phyloP scores from a whole-genome alignment of 2,113 vertebrate species.

The Hyperopisus bebe region DNA sequence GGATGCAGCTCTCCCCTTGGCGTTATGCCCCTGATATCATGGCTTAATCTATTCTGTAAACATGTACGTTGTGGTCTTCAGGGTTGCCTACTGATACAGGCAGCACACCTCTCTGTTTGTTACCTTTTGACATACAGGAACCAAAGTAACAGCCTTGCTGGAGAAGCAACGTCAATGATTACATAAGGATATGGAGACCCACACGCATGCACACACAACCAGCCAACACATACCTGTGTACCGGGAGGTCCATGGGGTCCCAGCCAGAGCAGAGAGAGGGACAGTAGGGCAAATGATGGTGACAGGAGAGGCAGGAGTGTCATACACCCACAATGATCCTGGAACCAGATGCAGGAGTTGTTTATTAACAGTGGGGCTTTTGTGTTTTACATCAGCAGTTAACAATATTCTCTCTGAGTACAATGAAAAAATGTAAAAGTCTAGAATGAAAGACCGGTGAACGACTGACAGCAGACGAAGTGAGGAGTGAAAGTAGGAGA shows the following conservation, averaged over 20 bases:
- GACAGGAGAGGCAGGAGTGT: background rate
- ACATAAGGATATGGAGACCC: background rate
- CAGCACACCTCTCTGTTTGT: background rate
- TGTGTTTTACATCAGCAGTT: background rate
- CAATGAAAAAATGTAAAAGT: constrained; percentile 38
- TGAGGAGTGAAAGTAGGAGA: constrained; percentile 23
- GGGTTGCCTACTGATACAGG: background rate
- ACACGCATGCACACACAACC: background rate
- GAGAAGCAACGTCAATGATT: background rate
- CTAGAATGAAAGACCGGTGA: constrained; percentile 55
- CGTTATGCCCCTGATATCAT: background rate
- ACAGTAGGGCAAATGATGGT: background rate
- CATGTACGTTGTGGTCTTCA: background rate
- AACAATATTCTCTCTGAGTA: constrained; percentile 18
- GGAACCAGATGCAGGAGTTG: background rate
- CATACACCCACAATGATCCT: background rate
- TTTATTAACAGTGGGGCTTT: background rate
- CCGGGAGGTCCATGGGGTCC: background rate
- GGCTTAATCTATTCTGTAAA: background rate
- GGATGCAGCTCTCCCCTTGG: too few relatives aligned
- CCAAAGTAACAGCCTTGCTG: background rate
- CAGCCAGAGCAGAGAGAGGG: background rate
- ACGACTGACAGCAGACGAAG: constrained; percentile 40
- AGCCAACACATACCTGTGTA: background rate
- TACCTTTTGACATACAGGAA: background rate